phyloP scores from a whole-genome alignment of 37 sponge, comb jelly and placozoan genomes.

The Geodia barretti region DNA sequence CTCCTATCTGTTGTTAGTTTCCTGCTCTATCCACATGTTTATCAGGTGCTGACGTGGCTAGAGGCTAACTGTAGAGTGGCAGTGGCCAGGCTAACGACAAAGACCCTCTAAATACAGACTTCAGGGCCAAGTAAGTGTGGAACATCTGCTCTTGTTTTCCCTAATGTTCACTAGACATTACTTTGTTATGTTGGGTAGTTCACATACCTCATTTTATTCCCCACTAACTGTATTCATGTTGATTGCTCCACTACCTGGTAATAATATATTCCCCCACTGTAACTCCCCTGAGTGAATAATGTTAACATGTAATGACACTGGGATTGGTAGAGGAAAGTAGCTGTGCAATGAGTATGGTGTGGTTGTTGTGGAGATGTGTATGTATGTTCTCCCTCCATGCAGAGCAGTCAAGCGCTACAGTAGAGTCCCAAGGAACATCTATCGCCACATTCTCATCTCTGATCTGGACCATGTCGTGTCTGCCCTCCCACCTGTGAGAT shows the following conservation, averaged over 20 bases:
- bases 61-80: conserved; percentile 64
- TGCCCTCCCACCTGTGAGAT: conserved; percentile 61
- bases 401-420: conserved; percentile 55
- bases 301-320: too few species aligned
- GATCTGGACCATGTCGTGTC: conserved; percentile 59
- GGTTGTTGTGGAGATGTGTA: too few species aligned
- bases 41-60: conserved; percentile 84
- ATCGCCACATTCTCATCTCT: conserved; percentile 82
- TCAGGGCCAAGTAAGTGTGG: conserved; percentile 36
- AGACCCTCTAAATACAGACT: conserved; percentile 54
- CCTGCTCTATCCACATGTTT: too few species aligned
- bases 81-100: conserved; percentile 19
- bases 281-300: too few species aligned
- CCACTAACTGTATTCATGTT: too few species aligned
- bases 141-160: neutral
- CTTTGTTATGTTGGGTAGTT: neutral
- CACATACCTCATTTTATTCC: too few species aligned
- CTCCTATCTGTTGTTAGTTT: too few species aligned
- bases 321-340: too few species aligned
- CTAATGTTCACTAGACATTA: neutral
- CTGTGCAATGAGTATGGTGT: too few species aligned
- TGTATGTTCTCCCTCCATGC: too few species aligned
- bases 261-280: too few species aligned
- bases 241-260: too few species aligned
- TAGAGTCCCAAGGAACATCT: conserved; percentile 83